Base-by-base conservation (phyloP, 92 coral and sea anemone species). In the Paramuricea clavata region DNA sequence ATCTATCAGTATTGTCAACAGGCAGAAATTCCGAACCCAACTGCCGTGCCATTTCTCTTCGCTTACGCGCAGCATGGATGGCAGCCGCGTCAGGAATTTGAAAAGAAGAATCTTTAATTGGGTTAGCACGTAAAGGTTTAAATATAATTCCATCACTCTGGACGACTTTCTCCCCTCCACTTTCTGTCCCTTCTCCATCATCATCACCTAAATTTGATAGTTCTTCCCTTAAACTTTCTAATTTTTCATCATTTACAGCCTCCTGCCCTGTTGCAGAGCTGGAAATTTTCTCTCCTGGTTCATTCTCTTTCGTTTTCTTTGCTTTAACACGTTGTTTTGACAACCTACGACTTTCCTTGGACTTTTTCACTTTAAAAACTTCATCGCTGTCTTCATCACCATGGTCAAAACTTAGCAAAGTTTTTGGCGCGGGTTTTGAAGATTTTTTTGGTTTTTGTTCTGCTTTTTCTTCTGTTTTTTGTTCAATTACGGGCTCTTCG, bases 61-160 rank as follows among this genome's bases (percentile, higher is more conserved):
- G 88, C 87, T 97, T 97, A 0, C 98, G 93, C 21, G 98, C 94
- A 1, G 99, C 99, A 74, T 97, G 99, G 62, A 97, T 97, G 0
- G 99, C 94, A 10, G 98, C 98, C 2, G 99, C 99, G 85, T 97
- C 99, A 27, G 99, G 99, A 28, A 97, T 97, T 82, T 88, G 93
- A 68, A 93, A 93, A 27, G 83, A 31, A 23, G 64, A 19, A 67
- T 26, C 28, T 41, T 65, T 65, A 32, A n/a, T 65, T 65, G 39
- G 41, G 22, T 28, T 33, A 26, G 72, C 72, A 28, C 72, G 39
- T 65, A 65, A 32, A 28, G 72, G 72, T 65, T 65, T 65, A 33
- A 81, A 89, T 90, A 86, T 88, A 86, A 56, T 39, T 30, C 32
- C 83, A 76, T n/a, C 79, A 39, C 68, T 33, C 60, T 13, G 56